Evolutionary conservation across 2,888 invertebrate species (phyloP), one percentile per base, ranked within the genome.

Genomic region (Bimastos eiseni): DNA sequence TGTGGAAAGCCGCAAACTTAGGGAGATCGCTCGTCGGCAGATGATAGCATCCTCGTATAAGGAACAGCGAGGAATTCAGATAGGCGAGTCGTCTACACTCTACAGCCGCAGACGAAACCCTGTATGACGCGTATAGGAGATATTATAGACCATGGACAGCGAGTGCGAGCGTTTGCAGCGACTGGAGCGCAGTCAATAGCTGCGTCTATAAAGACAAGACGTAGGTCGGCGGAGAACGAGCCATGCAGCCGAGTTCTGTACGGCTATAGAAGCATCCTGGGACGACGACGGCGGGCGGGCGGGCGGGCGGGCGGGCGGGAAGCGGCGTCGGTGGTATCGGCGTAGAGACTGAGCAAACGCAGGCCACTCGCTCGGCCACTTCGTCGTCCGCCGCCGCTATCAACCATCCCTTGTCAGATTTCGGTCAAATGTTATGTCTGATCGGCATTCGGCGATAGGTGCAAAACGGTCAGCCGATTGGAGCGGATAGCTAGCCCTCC

Each of bases 391-490:
- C 70, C n/a, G 17, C 70, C n/a, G 70, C 70, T 37, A 86, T 86
- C 86, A 86, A 86, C 86, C 86, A 86, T 86, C 86, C 86, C 37
- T 37, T 86, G 86, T 86, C 86, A 86, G 86, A 86, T 86, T 86
- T 86, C 86, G 86, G 86, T 86, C 86, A 86, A 86, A 86, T 86
- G 86, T 86, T 86, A 86, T 86, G 86, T 30, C 86, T 17, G 86
- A 37, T 37, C 33, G 86, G 37, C 86, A 34, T 36, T 86, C 86
- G 86, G 36, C 86, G 86, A 86, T 86, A 86, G 86, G 86, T 86
- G 86, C 86, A 86, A 86, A 86, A 86, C 86, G 86, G 86, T 86
- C 86, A 36, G 37, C 21, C 37, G 34, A 37, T 33, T 17, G 86
- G 86, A 30, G 37, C 30, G 36, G 2, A 37, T 6, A 6, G 34